Base-by-base conservation (phyloP, 2,113 vertebrate species). In the Meleagris gallopavo region DNA sequence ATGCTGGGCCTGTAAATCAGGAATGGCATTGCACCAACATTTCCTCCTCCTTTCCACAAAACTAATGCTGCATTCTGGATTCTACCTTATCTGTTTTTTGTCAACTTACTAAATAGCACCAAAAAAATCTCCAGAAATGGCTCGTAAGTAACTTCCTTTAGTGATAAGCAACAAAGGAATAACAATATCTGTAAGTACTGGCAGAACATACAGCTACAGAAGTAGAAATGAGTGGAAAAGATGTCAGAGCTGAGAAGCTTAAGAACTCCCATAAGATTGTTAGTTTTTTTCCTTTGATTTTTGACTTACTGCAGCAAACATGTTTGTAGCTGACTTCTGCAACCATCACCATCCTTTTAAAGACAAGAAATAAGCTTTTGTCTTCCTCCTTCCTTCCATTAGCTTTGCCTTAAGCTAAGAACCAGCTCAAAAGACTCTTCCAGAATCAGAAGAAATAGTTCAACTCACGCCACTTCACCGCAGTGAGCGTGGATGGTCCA, bases 361-460 rank as follows among this genome's bases (percentile, higher is more conserved):
- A 95, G 66, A 91, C 69, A 54, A 95, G 50, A 82, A 95, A 84
- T 41, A 71, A 84, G 60, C 84, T 87, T 93, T 65, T 82, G 83
- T 93, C 79, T 83, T 88, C 90, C 73, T 81, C 5, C 52, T 83
- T 89, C 77, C 89, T 86, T 88, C 65, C 88, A 89, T 93, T 96
- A 94, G 70, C 74, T 89, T 93, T 43, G 80, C 91, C 87, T 83
- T 88, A 70, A 93, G 91, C 92, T 54, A 96, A 11, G 58, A 85
- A 84, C 22, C 83, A 72, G 91, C 67, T 94, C 88, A 90, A 97
- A 94, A 91, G 81, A 84, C 72, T 86, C 48, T 69, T 97, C 69
- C 77, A 93, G 81, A 86, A 80, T 1, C 41, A 43, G 45, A 89
- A 91, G 87, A 86, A 97, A 93, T 75, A 93, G 88, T 94, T 95